Conservation (phyloP, 2,888 invertebrate species). For the Drosophila robusta region DNA sequence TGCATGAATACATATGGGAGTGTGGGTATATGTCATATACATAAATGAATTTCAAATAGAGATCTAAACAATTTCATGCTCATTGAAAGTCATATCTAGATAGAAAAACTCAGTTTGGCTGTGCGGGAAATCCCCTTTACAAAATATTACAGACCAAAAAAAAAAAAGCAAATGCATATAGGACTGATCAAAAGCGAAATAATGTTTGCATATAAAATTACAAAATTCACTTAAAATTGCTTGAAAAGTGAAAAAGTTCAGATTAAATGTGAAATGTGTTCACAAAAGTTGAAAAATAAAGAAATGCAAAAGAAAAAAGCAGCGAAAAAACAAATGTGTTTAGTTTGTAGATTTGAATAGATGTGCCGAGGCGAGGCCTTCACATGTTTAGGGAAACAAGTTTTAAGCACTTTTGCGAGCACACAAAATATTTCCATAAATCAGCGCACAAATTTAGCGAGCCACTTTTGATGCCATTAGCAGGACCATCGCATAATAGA, state of each 20-base stretch:
- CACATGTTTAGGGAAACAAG: conserved; percentile 50
- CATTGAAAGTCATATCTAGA: conserved; percentile 52
- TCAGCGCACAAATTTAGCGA: conserved; percentile 68
- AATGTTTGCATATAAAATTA: no score
- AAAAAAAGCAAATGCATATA: no score
- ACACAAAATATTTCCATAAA: conserved; percentile 68
- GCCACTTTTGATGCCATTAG: conserved; percentile 35
- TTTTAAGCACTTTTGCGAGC: conserved; percentile 29
- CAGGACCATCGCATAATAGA: conserved; percentile 51
- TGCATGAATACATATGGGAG: neutral
- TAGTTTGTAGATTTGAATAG: conserved; percentile 4
- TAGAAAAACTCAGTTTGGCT: conserved; percentile 5
- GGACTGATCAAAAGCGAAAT: no score
- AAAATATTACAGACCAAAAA: conserved; percentile 6
- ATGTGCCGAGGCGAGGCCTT: conserved; percentile 20
- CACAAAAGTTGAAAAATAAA: neutral
- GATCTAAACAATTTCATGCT: conserved; percentile 43
- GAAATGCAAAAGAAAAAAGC: neutral
- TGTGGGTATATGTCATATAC: neutral
- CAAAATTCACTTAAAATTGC: neutral
- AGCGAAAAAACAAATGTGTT: neutral
- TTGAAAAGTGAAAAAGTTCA: no score
- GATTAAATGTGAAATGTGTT: no score
- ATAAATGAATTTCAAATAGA: conserved; percentile 23
- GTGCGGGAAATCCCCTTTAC: conserved; percentile 20